Evolutionary conservation across 2,888 invertebrate genomes (phyloP), one percentile per base, ranked within the genome.

Genomic region (Caenorhabditis sulstoni): DNA sequence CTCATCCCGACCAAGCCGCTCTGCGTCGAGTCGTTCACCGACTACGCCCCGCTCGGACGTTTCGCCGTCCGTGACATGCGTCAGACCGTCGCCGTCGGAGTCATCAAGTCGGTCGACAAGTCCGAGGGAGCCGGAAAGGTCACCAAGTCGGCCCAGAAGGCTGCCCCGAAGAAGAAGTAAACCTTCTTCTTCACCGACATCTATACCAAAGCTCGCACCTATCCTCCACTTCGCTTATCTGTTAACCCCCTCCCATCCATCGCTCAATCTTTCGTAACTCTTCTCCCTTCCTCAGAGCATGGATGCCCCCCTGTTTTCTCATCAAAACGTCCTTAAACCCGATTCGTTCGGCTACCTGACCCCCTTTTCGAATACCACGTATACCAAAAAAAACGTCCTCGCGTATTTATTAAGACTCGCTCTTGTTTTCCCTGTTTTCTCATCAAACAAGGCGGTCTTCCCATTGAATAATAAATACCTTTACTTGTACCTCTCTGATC

Each of bases 41-140:
- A 97, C 92, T 98, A 96, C 93, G 96, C 98, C 90, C 98, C 98
- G 77, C 93, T 98, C 47, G 97, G 93, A 84, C 95, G 98, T 91
- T 99, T 99, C 92, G 97, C 98, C 87, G 98, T 99, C 73, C 95
- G 98, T 91, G 98, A 99, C 93, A 98, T 98, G 98, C 94, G 96
- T 91, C 97, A 84, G 76, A 98, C 98, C 12, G 97, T 98, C 79
- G 98, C 98, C 88, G 89, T 89, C 80, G 89, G 89, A 75, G 89
- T 89, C 92, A 93, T 93, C 90, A 87, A 90, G 65, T 92, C 90
- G 87, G 96, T 96, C 87, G 94, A 93, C 93, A 95, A 96, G 94
- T 95, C 96, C 93, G 97, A 97, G 89, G 93, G 93, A 82, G 9
- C 57, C 23, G 84, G 84, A 71, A 98, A 98, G 93, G 96, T 96